A percentile compares a stretch with the other conserved stretches of the same genome.
Evolutionary conservation across 35 echinoderm and acorn worm genomes (phyloP).

Genomic region (Amphiura filiformis): DNA sequence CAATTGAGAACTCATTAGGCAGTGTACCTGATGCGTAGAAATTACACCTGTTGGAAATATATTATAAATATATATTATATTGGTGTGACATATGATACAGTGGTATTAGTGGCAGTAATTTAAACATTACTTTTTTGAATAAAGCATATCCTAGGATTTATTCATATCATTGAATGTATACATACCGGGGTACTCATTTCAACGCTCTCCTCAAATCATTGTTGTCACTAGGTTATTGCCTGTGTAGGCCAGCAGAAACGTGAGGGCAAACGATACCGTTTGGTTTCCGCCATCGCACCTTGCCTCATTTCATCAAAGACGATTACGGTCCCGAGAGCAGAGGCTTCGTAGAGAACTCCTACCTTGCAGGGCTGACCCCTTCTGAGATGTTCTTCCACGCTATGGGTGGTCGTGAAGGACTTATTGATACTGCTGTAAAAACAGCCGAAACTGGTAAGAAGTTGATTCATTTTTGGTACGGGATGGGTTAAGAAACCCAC

Average conservation of each 20-base stretch:
- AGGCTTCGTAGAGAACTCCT: conserved; percentile 98
- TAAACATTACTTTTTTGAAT: too few species aligned
- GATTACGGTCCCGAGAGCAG: conserved; percentile 98
- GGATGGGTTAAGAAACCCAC: too few species aligned
- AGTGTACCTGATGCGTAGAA: too few species aligned
- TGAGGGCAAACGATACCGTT: conserved; percentile 99
- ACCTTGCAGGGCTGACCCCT: conserved; percentile 94
- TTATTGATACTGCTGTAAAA: conserved; percentile 99
- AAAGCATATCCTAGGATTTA: too few species aligned
- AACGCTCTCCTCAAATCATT: too few species aligned
- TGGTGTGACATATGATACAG: too few species aligned
- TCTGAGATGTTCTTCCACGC: conserved; percentile 99
- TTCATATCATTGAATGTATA: too few species aligned
- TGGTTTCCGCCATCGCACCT: conserved; percentile 93
- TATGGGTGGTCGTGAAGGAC: conserved; percentile 96
- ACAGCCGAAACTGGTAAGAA: conserved; percentile 96
- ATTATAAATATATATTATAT: too few species aligned
- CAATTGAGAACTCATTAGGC: too few species aligned
- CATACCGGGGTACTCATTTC: too few species aligned
- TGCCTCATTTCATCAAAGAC: conserved; percentile 99
- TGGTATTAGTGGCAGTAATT: too few species aligned
- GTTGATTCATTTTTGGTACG: not conserved
- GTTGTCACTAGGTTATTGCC: conserved; percentile 90
- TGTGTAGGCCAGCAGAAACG: conserved; percentile 99
- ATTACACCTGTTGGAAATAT: too few species aligned